A percentile compares a stretch with the other conserved stretches of the same genome.
Evolutionary conservation across 1,140 invertebrate genomes (phyloP).

Genomic region (Patella vulgata): DNA sequence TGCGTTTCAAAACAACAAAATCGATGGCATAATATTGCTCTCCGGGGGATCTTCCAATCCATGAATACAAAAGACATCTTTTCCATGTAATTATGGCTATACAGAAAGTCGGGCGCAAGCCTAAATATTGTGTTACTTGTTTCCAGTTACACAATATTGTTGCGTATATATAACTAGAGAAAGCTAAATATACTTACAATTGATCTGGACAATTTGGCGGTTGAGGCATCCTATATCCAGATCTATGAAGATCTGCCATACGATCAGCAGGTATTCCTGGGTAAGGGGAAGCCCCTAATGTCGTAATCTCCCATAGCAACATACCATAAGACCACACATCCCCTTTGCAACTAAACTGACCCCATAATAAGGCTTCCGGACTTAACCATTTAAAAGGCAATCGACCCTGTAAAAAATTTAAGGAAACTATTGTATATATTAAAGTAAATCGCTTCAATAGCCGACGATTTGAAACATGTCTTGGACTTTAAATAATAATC

Average conservation of each 20-base stretch:
- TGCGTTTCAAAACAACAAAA: no score
- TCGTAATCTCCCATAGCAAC: conserved; percentile 51
- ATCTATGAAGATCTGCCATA: conserved; percentile 28
- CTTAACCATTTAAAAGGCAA: conserved; percentile 56
- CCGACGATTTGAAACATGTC: no score
- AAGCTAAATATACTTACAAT: conserved; percentile 35
- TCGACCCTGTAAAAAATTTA: conserved; percentile 26
- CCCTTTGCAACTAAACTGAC: conserved; percentile 47
- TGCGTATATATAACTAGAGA: no score
- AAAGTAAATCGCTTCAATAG: conserved; percentile 3
- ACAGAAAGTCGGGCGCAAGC: no score
- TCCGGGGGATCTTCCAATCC: no score
- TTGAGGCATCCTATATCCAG: conserved; percentile 28
- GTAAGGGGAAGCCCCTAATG: conserved; percentile 44
- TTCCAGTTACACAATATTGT: no score
- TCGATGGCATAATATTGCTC: no score
- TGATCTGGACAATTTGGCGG: conserved; percentile 34
- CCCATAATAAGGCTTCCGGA: conserved; percentile 45
- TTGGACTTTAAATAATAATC: no score
- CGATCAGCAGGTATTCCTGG: conserved; percentile 32
- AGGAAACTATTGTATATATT: not conserved
- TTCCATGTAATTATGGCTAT: no score
- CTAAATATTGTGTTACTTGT: no score
- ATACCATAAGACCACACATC: conserved; percentile 61
- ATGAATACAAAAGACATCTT: no score